These are phyloP conservation scores for Celastrina argiolus DNA, from an alignment of 2,888 invertebrate species.

Conservation along the genomic window DNA sequence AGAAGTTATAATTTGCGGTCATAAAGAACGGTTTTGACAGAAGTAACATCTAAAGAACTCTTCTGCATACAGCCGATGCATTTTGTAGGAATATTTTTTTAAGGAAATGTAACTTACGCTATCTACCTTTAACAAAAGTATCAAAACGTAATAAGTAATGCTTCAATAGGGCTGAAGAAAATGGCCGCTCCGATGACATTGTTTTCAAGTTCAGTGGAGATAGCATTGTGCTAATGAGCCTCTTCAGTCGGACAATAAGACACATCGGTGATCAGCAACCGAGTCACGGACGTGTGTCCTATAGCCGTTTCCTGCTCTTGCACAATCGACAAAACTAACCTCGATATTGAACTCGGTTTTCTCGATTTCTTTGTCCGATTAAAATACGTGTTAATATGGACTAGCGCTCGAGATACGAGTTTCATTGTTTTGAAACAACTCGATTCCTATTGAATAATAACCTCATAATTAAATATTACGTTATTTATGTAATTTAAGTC, in stretches of 20 bases:
- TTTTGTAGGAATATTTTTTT: neutral
- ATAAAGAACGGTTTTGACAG: neutral
- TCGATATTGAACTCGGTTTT: conserved; percentile 38
- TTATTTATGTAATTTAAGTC: neutral
- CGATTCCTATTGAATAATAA: neutral
- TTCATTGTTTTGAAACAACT: conserved; percentile 4
- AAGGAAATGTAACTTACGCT: neutral
- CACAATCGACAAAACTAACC: conserved; percentile 42
- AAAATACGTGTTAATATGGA: conserved; percentile 4
- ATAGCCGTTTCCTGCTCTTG: conserved; percentile 58
- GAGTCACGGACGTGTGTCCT: conserved; percentile 45
- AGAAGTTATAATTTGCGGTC: neutral
- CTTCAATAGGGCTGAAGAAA: neutral
- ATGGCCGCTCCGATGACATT: conserved; percentile 7
- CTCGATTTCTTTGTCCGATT: conserved; percentile 9
- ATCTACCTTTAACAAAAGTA: neutral
- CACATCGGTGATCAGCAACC: conserved; percentile 49
- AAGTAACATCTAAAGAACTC: neutral
- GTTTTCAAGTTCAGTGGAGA: conserved; percentile 2
- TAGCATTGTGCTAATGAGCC: conserved; percentile 22
- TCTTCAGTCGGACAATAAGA: conserved; percentile 33
- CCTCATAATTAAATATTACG: neutral
- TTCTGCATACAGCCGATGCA: neutral
- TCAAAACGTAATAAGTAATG: neutral
- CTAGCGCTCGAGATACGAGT: neutral